These are phyloP conservation scores for Ibycter americanus DNA, from an alignment of 2,797 vertebrate species.

Conservation along the genomic window DNA sequence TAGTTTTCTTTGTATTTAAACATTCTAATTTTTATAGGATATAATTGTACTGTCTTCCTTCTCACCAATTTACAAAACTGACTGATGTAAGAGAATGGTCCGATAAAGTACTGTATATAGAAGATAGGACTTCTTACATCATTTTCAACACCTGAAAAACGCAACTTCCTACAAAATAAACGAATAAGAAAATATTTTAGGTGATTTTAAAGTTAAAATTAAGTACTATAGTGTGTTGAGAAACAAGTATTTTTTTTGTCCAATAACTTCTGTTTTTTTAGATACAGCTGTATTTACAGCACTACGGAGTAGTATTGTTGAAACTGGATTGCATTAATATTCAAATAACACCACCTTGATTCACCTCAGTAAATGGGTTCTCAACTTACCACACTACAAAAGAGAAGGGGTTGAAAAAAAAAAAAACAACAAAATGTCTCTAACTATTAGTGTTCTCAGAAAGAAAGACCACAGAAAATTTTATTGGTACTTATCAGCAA, in stretches of 20 bases:
- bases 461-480: not conserved
- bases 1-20: slow-evolving; percentile 52
- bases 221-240: not conserved
- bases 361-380: not conserved
- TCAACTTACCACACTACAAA: not conserved
- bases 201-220: not conserved
- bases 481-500: not conserved
- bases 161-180: not conserved
- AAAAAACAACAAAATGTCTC: not conserved
- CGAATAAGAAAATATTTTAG: not conserved
- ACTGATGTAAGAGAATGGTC: not conserved
- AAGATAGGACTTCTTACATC: not conserved
- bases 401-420: not conserved
- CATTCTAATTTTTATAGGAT: slow-evolving; percentile 52
- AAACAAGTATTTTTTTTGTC: not conserved
- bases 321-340: not conserved
- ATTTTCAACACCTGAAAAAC: slow-evolving; percentile 23
- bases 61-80: slow-evolving; percentile 50
- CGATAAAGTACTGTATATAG: not conserved
- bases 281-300: not conserved
- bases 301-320: fast-evolving
- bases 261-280: not conserved
- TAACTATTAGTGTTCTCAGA: not conserved
- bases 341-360: not conserved
- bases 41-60: slow-evolving; percentile 63